These are phyloP conservation scores for Carapus acus DNA, from an alignment of 2,797 vertebrate species.

Conservation along the genomic window DNA sequence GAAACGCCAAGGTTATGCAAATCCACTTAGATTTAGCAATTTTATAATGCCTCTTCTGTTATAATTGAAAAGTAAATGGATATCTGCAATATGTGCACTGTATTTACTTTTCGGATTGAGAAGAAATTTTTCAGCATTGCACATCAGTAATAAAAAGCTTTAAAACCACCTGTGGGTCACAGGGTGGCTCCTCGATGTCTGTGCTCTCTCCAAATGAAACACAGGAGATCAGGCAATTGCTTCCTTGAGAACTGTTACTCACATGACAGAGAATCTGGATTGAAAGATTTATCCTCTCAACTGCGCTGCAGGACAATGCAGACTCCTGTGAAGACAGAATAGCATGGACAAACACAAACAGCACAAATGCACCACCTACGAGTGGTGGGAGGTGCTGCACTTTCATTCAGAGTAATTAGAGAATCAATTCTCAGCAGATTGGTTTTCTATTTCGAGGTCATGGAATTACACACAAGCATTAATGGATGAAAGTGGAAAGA, in stretches of 20 bases:
- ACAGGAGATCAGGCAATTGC: constrained; percentile 18
- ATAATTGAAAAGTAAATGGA: too few relatives aligned
- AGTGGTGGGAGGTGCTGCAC: not conserved
- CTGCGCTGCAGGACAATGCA: too few relatives aligned
- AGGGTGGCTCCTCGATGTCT: constrained; percentile 23
- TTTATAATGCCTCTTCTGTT: too few relatives aligned
- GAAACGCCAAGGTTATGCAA: too few relatives aligned
- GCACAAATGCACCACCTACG: not conserved
- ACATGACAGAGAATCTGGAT: constrained; percentile 31
- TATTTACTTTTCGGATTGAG: too few relatives aligned
- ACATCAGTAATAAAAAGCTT: constrained; percentile 43
- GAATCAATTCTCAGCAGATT: constrained; percentile 33
- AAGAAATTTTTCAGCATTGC: too few relatives aligned
- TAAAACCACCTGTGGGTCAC: constrained; percentile 44
- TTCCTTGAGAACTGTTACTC: constrained; percentile 14
- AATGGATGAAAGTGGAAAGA: not conserved
- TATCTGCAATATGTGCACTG: too few relatives aligned
- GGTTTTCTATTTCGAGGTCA: constrained; percentile 35
- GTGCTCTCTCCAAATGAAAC: constrained; percentile 16
- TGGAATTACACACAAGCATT: constrained; percentile 2
- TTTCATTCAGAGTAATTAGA: constrained; percentile 35
- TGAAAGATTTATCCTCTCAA: constrained; percentile 19
- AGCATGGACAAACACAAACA: not conserved
- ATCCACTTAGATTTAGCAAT: too few relatives aligned
- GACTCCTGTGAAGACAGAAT: constrained; percentile 9